Evolutionary conservation across 2,113 vertebrate species (phyloP), one percentile per base, ranked within the genome.

Genomic region (Megaceryle maxima): DNA sequence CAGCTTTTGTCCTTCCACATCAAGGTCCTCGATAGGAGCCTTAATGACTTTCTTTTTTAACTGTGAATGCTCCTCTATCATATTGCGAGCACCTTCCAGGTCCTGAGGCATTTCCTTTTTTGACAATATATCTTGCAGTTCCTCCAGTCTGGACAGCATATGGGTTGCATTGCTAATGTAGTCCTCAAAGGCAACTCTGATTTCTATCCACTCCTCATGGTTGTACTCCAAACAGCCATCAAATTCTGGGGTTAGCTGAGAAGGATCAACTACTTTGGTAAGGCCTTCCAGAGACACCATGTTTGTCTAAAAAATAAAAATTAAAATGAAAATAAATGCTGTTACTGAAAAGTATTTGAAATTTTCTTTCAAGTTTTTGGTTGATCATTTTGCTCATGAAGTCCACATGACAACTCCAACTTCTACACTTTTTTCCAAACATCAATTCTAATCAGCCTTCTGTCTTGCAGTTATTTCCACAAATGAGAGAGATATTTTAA

Each of bases 241-340:
- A 50, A 99, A 99, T 97, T 99, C 99, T 1, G 99, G 98, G 19
- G 99, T 99, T 92, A 99, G 98, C 98, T 99, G 99, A 91, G 99
- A 99, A 79, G 99, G 99, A 96, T 99, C 99, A 96, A 99, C 99
- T 81, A 99, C 98, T 98, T 99, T 99, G 98, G 99, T 99, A 97
- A 99, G 99, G 97, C 99, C 99, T 98, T 99, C 99, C 95, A 99
- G 98, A 95, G 99, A 99, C 90, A 99, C 99, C 99, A 99, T 99
- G 94, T 99, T 99, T 93, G 99, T 99, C 99, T 99, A 97, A 83
- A 56, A 73, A 18, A 37, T 11, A 87, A 87, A 93, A 83, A 76
- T 1, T 0, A 78, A 93, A 67, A 92, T 93, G 28, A 35, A 43
- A 75, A 95, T 96, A 67, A 39, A 77, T 0, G 62, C 41, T 76